A percentile compares a stretch with the other conserved stretches of the same genome.
Conservation (phyloP, 2,113 vertebrate genomes). For the Channa maculata region DNA sequence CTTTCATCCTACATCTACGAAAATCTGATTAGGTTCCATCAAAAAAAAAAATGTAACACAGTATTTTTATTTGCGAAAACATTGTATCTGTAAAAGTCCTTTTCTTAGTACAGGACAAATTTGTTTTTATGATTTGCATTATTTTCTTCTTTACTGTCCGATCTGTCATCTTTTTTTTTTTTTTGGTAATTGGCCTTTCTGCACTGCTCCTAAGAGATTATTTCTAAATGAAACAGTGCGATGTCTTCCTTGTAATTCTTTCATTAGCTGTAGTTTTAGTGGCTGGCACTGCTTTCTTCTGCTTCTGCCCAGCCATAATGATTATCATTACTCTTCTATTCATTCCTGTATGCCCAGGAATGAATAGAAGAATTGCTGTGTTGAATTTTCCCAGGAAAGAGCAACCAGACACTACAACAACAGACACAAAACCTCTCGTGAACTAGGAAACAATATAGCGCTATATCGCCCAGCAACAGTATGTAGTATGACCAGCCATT, state of each 20-base stretch:
- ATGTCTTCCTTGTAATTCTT: neutral
- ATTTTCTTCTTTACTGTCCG: neutral
- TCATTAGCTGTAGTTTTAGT: slow-evolving; percentile 6
- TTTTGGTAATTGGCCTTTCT: neutral
- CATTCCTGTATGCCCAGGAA: slow-evolving; percentile 7
- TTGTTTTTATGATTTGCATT: too few species aligned
- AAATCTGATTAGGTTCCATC: too few species aligned
- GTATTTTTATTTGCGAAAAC: too few species aligned
- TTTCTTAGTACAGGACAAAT: too few species aligned
- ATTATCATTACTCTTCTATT: slow-evolving; percentile 17
- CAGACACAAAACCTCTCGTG: slow-evolving; percentile 9
- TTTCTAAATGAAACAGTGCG: neutral
- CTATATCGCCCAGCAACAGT: neutral
- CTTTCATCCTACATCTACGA: too few species aligned
- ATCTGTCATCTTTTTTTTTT: neutral
- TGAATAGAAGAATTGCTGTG: slow-evolving; percentile 12
- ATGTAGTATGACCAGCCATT: slow-evolving; percentile 15
- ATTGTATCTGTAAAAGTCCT: too few species aligned
- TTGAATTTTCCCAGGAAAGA: slow-evolving; percentile 23
- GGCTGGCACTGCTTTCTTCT: neutral
- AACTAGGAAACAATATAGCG: slow-evolving; percentile 21
- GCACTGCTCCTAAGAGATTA: neutral
- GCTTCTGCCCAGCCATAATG: neutral
- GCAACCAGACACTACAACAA: slow-evolving; percentile 32
- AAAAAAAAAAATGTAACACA: too few species aligned